Evolutionary conservation across 2,113 vertebrate genomes (phyloP).

Genomic region (Halcyon malimbica): DNA sequence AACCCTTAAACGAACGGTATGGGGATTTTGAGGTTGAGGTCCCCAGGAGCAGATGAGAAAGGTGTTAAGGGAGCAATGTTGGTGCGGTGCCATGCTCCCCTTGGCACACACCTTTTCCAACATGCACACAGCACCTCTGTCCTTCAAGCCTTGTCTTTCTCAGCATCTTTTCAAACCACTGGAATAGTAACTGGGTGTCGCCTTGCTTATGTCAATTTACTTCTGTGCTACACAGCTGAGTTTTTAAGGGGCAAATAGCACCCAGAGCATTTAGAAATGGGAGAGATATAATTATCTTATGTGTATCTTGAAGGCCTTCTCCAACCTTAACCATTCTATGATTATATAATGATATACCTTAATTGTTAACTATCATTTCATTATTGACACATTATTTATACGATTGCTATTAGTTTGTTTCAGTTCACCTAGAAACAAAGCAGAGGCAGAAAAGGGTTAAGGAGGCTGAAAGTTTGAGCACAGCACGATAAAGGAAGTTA

Average conservation of each 20-base stretch:
- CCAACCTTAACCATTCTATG: not conserved
- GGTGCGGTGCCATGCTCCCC: too few species aligned
- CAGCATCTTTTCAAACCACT: not conserved
- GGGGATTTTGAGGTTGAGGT: too few species aligned
- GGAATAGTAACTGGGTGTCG: not conserved
- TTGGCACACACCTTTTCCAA: not conserved
- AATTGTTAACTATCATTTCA: not conserved
- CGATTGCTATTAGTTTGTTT: not conserved
- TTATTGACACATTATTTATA: not conserved
- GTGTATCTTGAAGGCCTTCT: not conserved
- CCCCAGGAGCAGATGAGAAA: too few species aligned
- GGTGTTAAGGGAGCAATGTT: too few species aligned
- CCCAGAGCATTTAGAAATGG: not conserved
- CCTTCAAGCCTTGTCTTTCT: not conserved
- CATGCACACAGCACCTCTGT: rapidly evolving
- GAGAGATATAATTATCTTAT: not conserved
- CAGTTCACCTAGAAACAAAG: not conserved
- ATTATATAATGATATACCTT: not conserved
- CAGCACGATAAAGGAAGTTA: rapidly evolving
- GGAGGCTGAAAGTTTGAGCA: rapidly evolving
- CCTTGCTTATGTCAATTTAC: not conserved
- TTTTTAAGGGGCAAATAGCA: not conserved
- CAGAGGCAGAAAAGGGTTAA: not conserved
- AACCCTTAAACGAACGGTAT: too few species aligned
- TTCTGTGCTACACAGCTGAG: rapidly evolving